These are phyloP conservation scores for Glossosoma conforme DNA, from an alignment of 1,140 invertebrate species.

Conservation along the genomic window DNA sequence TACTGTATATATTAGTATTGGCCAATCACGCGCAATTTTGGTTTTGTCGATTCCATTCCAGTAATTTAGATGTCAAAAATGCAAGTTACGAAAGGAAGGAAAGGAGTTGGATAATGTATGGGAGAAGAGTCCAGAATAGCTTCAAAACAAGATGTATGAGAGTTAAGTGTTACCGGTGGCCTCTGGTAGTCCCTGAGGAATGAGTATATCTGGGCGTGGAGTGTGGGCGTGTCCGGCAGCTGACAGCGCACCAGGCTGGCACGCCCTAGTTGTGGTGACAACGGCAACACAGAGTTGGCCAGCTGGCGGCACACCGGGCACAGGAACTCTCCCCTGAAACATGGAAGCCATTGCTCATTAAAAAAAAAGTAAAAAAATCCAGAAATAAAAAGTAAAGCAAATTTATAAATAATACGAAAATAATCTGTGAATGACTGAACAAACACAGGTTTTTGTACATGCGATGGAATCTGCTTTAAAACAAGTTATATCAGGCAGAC, in stretches of 20 bases:
- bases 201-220: slow-evolving; percentile 57
- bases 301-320: slow-evolving; percentile 92
- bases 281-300: slow-evolving; percentile 86
- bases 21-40: too few species aligned
- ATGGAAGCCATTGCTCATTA: too few species aligned
- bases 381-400: too few species aligned
- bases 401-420: too few species aligned
- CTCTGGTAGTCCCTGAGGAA: slow-evolving; percentile 65
- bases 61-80: too few species aligned
- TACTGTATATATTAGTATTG: slow-evolving; percentile 11
- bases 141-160: slow-evolving; percentile 13
- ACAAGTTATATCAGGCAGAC: too few species aligned
- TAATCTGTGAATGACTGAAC: too few species aligned
- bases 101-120: background rate
- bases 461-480: too few species aligned
- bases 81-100: slow-evolving; percentile 7
- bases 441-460: too few species aligned
- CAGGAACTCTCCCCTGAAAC: slow-evolving; percentile 76
- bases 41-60: too few species aligned
- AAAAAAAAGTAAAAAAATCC: too few species aligned
- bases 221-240: slow-evolving; percentile 49
- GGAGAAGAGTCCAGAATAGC: too few species aligned
- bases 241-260: slow-evolving; percentile 49
- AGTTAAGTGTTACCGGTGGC: slow-evolving; percentile 49
- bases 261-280: slow-evolving; percentile 75